Evolutionary conservation across 1,140 invertebrate genomes (phyloP), one percentile per base, ranked within the genome.

Genomic region (Papilio aristodemus): DNA sequence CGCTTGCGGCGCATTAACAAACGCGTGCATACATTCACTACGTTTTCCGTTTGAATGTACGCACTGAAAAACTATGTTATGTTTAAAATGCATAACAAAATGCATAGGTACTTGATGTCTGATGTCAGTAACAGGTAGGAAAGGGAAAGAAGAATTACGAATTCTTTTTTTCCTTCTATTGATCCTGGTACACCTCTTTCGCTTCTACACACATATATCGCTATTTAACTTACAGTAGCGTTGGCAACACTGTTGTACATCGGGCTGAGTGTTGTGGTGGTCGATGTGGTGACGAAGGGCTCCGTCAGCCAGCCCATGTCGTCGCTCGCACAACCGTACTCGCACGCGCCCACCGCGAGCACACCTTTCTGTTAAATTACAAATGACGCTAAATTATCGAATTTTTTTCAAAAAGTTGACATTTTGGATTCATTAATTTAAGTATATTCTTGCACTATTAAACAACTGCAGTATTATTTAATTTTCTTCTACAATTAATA

Each of bases 321-420:
- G 6, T 81, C 74, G 58, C 89, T 85, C 0, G 84, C 84, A 36
- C 87, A 91, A 0, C 89, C 86, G 69, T 89, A 91, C 68, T 91
- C 89, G 66, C 88, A 91, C 0, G 80, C 72, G 5, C 78, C 79
- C 59, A 91, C 82, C 7, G 87, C 87, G 17, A 91, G 67, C 8
- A 89, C 88, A 0, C 88, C 88, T 22, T 82, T 75, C 88, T 91
- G 68, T 67, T 11, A 11, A 17, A 25, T n/a, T 7, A 54, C n/a
- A 14, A 54, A 9, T 67, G 14, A 13, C 41, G n/a, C 39, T 32
- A 32, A 32, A 32, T 32, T 32, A 32, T 32, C 27, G 27, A 32
- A 3, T 32, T 32, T 32, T 32, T 32, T 32, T 3, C 27, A 32
- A 32, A 32, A 32, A 2, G 27, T 6, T 3, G 27, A 32, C 2